phyloP scores from a whole-genome alignment of 2,113 vertebrate genomes.

The Phalacrocorax pelagicus region DNA sequence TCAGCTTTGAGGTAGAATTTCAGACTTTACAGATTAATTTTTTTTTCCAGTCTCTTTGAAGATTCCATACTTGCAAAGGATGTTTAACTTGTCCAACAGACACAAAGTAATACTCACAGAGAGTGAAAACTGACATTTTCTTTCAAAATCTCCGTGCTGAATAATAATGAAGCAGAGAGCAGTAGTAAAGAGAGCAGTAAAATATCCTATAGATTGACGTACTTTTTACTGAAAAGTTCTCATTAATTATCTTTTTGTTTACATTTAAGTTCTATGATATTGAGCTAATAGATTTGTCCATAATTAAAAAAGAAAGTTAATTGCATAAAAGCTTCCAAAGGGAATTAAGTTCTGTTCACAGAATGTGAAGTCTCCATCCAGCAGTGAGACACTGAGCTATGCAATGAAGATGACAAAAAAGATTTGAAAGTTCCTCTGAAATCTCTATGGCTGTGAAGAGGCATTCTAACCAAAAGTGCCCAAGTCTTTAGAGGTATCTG shows the following conservation, averaged over 20 bases:
- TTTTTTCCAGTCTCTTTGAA: not conserved
- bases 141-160: not conserved
- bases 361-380: not conserved
- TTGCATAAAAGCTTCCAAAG: not conserved
- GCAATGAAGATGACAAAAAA: not conserved
- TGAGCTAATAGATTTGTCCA: not conserved
- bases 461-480: not conserved
- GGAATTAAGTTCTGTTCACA: not conserved
- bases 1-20: not conserved
- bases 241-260: not conserved
- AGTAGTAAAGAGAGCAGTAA: not conserved
- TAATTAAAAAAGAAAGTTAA: not conserved
- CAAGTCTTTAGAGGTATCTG: not conserved
- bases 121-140: not conserved
- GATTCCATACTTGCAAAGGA: not conserved
- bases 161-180: not conserved
- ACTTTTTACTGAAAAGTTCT: not conserved
- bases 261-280: not conserved
- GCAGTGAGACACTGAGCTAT: not conserved
- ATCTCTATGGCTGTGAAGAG: not conserved
- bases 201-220: not conserved
- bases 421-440: not conserved
- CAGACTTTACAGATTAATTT: not conserved
- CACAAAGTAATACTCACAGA: not conserved
- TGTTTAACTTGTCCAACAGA: not conserved